phyloP scores from a whole-genome alignment of 1,140 invertebrate genomes.

The Polypedilum vanderplanki region DNA sequence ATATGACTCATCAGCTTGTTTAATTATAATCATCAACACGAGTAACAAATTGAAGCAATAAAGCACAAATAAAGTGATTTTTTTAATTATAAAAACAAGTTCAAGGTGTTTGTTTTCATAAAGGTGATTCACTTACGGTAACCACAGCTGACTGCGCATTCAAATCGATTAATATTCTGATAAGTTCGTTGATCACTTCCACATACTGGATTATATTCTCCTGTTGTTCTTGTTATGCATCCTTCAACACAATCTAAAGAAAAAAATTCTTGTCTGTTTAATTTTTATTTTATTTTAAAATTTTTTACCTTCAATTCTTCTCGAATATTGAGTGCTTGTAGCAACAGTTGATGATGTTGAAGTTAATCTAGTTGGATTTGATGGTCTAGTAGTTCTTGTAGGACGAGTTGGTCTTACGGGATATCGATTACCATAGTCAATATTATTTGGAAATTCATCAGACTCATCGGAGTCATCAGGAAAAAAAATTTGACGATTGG shows the following conservation, averaged over 20 bases:
- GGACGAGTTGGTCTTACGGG: not conserved
- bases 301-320: not conserved
- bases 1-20: too few species aligned
- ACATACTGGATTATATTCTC: conserved; percentile 21
- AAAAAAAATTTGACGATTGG: not conserved
- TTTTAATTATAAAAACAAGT: too few species aligned
- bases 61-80: too few species aligned
- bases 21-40: too few species aligned
- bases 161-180: not conserved
- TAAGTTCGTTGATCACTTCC: not conserved
- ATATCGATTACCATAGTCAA: not conserved
- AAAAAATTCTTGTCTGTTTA: too few species aligned
- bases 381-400: not conserved
- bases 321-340: not conserved
- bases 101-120: not conserved
- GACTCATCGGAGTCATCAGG: not conserved
- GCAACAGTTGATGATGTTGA: not conserved
- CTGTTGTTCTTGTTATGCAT: not conserved
- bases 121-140: not conserved
- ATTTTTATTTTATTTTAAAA: not conserved
- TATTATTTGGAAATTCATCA: not conserved
- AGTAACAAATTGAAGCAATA: too few species aligned
- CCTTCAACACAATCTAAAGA: not conserved
- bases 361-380: not conserved
- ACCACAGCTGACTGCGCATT: not conserved